These are phyloP conservation scores for Allophyes oxyacanthae DNA, from an alignment of 2,888 invertebrate species.

Conservation along the genomic window DNA sequence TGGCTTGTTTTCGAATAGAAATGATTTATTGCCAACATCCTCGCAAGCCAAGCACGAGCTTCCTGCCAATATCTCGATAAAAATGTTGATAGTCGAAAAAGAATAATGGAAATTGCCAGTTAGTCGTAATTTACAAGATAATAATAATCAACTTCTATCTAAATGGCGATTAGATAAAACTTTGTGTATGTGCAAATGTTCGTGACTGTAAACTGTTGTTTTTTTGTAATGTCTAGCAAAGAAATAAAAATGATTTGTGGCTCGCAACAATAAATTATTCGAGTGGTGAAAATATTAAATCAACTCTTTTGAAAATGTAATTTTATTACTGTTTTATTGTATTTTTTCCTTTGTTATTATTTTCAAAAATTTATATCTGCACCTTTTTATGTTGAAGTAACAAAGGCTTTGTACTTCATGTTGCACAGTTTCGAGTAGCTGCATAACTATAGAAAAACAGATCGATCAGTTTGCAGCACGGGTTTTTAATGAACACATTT, in stretches of 20 bases:
- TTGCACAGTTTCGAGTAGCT: too few relatives aligned
- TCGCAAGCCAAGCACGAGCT: slow-evolving; percentile 49
- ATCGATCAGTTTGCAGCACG: too few relatives aligned
- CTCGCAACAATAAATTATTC: neutral
- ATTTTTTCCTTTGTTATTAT: neutral
- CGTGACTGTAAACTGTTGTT: slow-evolving; percentile 23
- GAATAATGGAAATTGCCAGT: slow-evolving; percentile 36
- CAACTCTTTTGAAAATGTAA: too few relatives aligned
- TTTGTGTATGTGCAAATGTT: slow-evolving; percentile 10
- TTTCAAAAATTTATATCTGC: neutral
- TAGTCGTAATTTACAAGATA: slow-evolving; percentile 29
- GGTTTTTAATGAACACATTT: too few relatives aligned
- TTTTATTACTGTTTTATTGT: neutral
- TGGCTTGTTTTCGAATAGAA: slow-evolving; percentile 35
- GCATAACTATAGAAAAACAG: too few relatives aligned
- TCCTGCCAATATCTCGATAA: slow-evolving; percentile 56
- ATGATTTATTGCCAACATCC: slow-evolving; percentile 54
- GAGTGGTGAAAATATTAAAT: too few relatives aligned
- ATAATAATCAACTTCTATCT: slow-evolving; percentile 49
- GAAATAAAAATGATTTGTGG: slow-evolving; percentile 15
- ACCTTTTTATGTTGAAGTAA: too few relatives aligned
- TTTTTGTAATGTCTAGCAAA: neutral
- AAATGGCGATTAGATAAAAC: slow-evolving; percentile 31
- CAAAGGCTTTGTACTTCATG: too few relatives aligned
- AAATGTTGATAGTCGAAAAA: slow-evolving; percentile 42